A percentile compares a stretch with the other conserved stretches of the same genome.
Conservation (phyloP, 2,797 vertebrate genomes). For the Chlorospingus flavigularis region DNA sequence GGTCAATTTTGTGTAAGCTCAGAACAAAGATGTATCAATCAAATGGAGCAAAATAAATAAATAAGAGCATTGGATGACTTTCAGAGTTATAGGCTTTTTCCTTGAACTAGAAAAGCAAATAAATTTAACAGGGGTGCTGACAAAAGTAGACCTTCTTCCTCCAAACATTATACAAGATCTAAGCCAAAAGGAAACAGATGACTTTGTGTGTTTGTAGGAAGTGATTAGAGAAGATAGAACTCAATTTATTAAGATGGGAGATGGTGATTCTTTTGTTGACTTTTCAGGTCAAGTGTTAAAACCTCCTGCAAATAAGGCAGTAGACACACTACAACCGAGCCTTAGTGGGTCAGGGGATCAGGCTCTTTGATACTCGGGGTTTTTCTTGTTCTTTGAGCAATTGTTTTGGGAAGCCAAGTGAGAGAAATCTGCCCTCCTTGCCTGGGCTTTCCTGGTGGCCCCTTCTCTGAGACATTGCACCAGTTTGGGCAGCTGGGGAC, state of each 20-base stretch:
- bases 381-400: neutral
- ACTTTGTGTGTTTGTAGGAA: constrained; percentile 69
- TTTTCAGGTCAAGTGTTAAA: constrained; percentile 73
- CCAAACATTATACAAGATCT: constrained; percentile 61
- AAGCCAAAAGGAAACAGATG: constrained; percentile 73
- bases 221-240: constrained; percentile 70
- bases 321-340: neutral
- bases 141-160: constrained; percentile 64
- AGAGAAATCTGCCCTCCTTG: neutral
- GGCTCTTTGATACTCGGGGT: neutral
- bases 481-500: neutral
- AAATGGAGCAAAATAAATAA: constrained; percentile 49
- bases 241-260: constrained; percentile 71
- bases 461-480: neutral
- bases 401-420: neutral
- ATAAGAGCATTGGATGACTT: constrained; percentile 44
- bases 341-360: neutral
- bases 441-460: neutral
- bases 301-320: constrained; percentile 65
- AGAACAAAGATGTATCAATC: constrained; percentile 56
- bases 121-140: constrained; percentile 62
- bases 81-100: constrained; percentile 59
- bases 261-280: constrained; percentile 64
- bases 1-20: constrained; percentile 1
- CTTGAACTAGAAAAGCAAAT: constrained; percentile 70